These are phyloP conservation scores for Nestor notabilis DNA, from an alignment of 2,113 vertebrate genomes.

Conservation along the genomic window DNA sequence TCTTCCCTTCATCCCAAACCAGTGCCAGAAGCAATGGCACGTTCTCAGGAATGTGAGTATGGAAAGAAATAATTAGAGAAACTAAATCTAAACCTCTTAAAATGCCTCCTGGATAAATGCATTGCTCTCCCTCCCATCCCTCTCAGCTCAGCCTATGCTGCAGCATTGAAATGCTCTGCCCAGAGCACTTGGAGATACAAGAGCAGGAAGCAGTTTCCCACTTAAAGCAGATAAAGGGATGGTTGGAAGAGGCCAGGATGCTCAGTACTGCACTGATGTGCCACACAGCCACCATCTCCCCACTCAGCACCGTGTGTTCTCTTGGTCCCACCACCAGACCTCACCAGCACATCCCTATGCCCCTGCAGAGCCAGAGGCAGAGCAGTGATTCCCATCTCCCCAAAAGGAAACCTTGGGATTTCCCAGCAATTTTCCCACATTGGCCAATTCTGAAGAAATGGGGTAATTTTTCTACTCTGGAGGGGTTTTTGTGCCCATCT, in stretches of 20 bases:
- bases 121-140: background rate
- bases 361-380: background rate
- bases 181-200: background rate
- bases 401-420: background rate
- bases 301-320: rapidly evolving
- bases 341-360: rapidly evolving
- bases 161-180: background rate
- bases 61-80: background rate
- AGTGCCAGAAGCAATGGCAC: rapidly evolving
- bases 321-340: background rate
- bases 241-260: background rate
- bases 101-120: background rate
- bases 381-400: background rate
- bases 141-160: background rate
- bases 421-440: background rate
- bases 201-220: background rate
- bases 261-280: background rate
- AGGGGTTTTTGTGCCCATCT: background rate
- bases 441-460: background rate
- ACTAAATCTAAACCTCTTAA: background rate
- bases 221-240: background rate
- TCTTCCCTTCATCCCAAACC: background rate
- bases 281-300: too few relatives aligned
- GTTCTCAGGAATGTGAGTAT: background rate
- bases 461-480: background rate